Evolutionary conservation across 2,797 vertebrate species (phyloP).

Genomic region (Rhodeus uyekii): DNA sequence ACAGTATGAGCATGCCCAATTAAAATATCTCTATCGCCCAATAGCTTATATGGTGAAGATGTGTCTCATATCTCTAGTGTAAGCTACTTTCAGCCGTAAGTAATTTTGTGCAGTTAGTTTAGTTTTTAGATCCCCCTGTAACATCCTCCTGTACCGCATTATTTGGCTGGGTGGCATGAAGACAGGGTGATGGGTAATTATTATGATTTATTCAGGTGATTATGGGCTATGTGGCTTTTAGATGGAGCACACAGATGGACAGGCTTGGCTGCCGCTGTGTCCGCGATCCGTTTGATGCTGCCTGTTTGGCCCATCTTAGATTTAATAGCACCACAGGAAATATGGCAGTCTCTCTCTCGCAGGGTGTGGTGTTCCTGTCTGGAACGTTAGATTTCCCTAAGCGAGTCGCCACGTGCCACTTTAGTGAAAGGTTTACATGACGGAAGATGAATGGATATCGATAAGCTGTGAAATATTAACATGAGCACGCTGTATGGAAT

Average conservation of each 20-base stretch:
- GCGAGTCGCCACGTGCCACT: constrained; percentile 26
- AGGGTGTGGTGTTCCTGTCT: constrained; percentile 11
- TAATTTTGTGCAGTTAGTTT: not conserved
- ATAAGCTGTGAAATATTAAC: constrained; percentile 49
- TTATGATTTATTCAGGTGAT: constrained; percentile 59
- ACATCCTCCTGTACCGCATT: constrained; percentile 5
- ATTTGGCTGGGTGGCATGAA: constrained; percentile 7
- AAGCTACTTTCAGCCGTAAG: not conserved
- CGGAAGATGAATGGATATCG: constrained; percentile 38
- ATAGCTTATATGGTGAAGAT: not conserved
- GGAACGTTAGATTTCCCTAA: constrained; percentile 33
- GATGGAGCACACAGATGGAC: constrained; percentile 52
- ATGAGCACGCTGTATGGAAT: constrained; percentile 20
- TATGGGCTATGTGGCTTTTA: constrained; percentile 50
- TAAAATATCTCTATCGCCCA: not conserved
- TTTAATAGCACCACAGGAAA: constrained; percentile 42
- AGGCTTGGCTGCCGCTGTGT: constrained; percentile 39
- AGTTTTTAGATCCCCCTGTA: not conserved
- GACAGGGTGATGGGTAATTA: constrained; percentile 43
- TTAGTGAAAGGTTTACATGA: constrained; percentile 35
- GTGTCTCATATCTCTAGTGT: not conserved
- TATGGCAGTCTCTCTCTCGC: constrained; percentile 38
- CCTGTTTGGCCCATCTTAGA: constrained; percentile 38
- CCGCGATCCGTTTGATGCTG: constrained; percentile 47
- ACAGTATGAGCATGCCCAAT: not conserved